A percentile compares a stretch with the other conserved stretches of the same genome.
Conservation (phyloP, 1,140 invertebrate genomes). For the Bombus superbus region DNA sequence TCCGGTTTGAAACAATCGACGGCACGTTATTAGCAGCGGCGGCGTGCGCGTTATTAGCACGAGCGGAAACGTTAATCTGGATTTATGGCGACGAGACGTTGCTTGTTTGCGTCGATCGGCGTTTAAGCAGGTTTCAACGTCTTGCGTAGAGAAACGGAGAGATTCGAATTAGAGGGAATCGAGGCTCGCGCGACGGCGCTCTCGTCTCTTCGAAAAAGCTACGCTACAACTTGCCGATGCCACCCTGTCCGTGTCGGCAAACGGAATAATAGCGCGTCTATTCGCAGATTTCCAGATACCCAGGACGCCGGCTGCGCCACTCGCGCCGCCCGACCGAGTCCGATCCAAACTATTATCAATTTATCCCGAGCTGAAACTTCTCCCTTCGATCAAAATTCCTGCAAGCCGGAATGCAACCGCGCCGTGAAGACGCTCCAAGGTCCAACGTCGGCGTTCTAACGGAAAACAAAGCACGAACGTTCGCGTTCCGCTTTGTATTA, state of each 20-base stretch:
- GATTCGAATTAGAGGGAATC: too few species aligned
- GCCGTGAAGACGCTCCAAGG: neutral
- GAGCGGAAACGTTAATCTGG: too few species aligned
- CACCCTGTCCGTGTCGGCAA: accelerated
- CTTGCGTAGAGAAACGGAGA: too few species aligned
- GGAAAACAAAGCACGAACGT: conserved; percentile 11
- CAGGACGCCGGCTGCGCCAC: neutral
- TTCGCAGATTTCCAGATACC: neutral
- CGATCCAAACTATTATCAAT: neutral
- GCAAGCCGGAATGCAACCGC: neutral
- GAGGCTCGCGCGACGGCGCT: too few species aligned
- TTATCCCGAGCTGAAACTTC: neutral
- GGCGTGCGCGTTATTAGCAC: too few species aligned
- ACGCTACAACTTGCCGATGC: too few species aligned
- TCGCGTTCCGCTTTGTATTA: conserved; percentile 10
- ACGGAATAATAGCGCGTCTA: neutral
- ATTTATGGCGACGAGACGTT: neutral
- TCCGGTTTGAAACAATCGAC: too few species aligned
- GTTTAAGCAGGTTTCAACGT: too few species aligned
- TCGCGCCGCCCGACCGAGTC: neutral
- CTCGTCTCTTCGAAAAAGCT: too few species aligned
- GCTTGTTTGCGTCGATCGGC: too few species aligned
- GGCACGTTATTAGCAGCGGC: too few species aligned
- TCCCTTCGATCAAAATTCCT: neutral
- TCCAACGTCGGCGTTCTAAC: neutral